Evolutionary conservation across 1,140 invertebrate genomes (phyloP).

Genomic region (Cotesia vestalis): DNA sequence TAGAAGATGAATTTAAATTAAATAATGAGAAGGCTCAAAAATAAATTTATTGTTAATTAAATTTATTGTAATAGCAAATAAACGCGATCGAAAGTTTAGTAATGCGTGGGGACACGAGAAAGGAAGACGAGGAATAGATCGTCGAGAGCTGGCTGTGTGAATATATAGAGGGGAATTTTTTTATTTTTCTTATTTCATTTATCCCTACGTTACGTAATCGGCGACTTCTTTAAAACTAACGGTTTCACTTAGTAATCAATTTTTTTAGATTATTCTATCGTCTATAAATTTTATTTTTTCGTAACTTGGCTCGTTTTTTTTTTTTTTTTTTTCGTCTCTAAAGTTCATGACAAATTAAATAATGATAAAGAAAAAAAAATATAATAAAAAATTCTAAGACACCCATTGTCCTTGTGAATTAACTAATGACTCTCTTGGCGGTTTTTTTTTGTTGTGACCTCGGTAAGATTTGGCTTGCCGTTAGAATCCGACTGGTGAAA

Average conservation of each 20-base stretch:
- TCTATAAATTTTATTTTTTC: neutral
- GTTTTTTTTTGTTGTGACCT: conserved; percentile 25
- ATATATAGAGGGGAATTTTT: conserved; percentile 9
- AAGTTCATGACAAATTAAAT: neutral
- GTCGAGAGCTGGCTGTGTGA: neutral
- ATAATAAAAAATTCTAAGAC: no score
- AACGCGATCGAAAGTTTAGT: conserved; percentile 2
- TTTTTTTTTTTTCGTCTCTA: neutral
- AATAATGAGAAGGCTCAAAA: no score
- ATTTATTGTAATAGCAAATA: conserved; percentile 2
- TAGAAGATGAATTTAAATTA: no score
- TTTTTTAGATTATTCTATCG: neutral
- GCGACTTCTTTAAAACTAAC: neutral
- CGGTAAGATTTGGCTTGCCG: conserved; percentile 16
- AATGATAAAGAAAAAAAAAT: neutral
- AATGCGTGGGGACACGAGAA: neutral
- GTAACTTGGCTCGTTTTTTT: conserved; percentile 2
- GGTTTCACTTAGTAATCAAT: neutral
- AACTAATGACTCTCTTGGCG: conserved; percentile 5
- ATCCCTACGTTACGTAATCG: conserved; percentile 12
- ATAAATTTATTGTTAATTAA: conserved; percentile 4
- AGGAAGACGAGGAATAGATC: conserved; percentile 13
- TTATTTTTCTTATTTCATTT: conserved; percentile 3
- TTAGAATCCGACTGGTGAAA: conserved; percentile 17
- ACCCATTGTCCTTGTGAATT: conserved; percentile 14